phyloP scores from a whole-genome alignment of 2,113 vertebrate genomes.

The Spea bombifrons region DNA sequence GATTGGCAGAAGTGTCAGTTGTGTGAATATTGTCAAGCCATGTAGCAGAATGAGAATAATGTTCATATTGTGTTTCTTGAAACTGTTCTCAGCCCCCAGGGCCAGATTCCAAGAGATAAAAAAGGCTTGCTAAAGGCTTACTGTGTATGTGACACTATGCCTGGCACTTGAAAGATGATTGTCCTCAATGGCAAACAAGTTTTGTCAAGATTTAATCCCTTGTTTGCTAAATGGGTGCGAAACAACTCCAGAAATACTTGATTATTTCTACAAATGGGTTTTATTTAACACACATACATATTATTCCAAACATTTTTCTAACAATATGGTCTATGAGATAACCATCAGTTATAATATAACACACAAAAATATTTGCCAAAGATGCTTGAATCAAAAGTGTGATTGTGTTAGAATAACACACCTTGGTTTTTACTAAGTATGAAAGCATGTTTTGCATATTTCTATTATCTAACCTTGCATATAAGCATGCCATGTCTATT shows the following conservation, averaged over 20 bases:
- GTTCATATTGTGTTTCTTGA: background rate
- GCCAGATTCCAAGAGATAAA: slow-evolving; percentile 5
- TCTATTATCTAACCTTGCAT: background rate
- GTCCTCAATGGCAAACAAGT: background rate
- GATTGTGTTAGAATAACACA: too few relatives aligned
- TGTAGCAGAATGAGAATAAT: background rate
- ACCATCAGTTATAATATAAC: too few relatives aligned
- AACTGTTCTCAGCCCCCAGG: background rate
- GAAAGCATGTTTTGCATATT: background rate
- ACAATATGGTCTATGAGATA: too few relatives aligned
- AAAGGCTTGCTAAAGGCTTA: background rate
- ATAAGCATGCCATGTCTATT: background rate
- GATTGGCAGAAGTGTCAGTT: background rate
- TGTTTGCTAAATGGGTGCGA: too few relatives aligned
- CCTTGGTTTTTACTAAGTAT: too few relatives aligned
- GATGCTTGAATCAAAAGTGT: too few relatives aligned
- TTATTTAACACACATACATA: too few relatives aligned
- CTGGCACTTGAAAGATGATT: background rate
- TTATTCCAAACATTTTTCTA: too few relatives aligned
- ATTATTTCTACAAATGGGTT: too few relatives aligned
- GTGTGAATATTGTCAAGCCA: background rate
- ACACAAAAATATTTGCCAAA: too few relatives aligned
- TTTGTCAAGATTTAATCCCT: too few relatives aligned
- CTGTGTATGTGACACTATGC: slow-evolving; percentile 7
- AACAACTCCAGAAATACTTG: too few relatives aligned